A percentile compares a stretch with the other conserved stretches of the same genome.
These are phyloP conservation scores for Mamestra configurata DNA, from an alignment of 1,140 invertebrate species.

Conservation along the genomic window DNA sequence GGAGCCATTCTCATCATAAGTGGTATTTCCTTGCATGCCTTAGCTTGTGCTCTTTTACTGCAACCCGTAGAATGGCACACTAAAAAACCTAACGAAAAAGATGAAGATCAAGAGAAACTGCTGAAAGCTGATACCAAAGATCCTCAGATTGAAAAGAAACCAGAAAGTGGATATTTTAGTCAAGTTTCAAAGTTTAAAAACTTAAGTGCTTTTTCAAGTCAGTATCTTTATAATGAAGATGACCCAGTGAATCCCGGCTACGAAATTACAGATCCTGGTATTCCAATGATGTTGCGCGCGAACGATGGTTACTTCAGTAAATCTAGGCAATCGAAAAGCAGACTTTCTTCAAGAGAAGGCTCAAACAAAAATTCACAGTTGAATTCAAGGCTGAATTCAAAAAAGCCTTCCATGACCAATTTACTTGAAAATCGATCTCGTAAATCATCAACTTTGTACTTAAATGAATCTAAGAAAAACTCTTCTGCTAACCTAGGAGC, in stretches of 20 bases:
- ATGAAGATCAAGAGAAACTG: slow-evolving; percentile 71
- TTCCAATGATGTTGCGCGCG: slow-evolving; percentile 90
- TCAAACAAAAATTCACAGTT: slow-evolving; percentile 77
- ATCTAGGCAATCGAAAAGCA: slow-evolving; percentile 84
- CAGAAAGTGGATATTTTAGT: slow-evolving; percentile 80
- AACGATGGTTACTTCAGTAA: slow-evolving; percentile 90
- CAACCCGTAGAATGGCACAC: slow-evolving; percentile 90
- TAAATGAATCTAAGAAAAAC: slow-evolving; percentile 85
- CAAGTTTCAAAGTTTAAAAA: slow-evolving; percentile 81
- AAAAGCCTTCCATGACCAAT: slow-evolving; percentile 85
- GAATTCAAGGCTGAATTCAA: slow-evolving; percentile 78
- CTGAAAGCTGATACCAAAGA: slow-evolving; percentile 59
- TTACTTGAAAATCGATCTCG: slow-evolving; percentile 80
- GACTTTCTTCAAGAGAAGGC: slow-evolving; percentile 82
- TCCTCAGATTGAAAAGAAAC: slow-evolving; percentile 61
- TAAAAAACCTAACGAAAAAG: slow-evolving; percentile 71
- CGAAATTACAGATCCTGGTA: slow-evolving; percentile 90
- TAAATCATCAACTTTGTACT: slow-evolving; percentile 82
- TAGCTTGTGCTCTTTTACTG: slow-evolving; percentile 88
- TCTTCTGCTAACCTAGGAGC: slow-evolving; percentile 79
- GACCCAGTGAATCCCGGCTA: slow-evolving; percentile 89
- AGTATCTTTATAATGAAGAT: slow-evolving; percentile 91
- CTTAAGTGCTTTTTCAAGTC: slow-evolving; percentile 89
- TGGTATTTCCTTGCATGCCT: slow-evolving; percentile 88
- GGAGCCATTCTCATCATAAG: slow-evolving; percentile 89